Conservation (phyloP, 2,797 vertebrate species). For the Falco concolor region DNA sequence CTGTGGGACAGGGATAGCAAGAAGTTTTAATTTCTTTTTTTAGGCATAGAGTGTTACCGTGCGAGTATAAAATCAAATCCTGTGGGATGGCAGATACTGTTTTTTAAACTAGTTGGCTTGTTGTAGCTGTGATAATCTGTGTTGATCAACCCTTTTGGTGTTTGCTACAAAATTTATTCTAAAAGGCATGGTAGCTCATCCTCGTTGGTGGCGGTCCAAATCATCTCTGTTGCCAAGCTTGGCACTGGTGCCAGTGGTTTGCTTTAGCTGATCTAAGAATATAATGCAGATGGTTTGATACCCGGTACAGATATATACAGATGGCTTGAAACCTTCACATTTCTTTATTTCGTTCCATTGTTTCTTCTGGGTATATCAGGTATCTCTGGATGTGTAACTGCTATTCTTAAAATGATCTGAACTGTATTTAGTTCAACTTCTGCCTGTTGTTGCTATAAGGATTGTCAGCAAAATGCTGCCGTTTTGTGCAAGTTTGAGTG, state of each 20-base stretch:
- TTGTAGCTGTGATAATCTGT: conserved; percentile 68
- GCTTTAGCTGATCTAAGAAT: conserved; percentile 66
- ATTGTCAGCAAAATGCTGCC: background rate
- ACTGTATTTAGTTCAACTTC: background rate
- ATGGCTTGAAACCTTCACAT: conserved; percentile 35
- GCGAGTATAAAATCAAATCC: background rate
- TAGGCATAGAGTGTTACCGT: background rate
- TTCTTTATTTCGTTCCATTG: conserved; percentile 30
- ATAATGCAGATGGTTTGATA: conserved; percentile 66
- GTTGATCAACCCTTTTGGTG: conserved; percentile 70
- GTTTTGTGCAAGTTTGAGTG: background rate
- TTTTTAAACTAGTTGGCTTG: conserved; percentile 53
- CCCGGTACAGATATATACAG: conserved; percentile 36
- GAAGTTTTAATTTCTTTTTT: background rate
- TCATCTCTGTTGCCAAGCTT: conserved; percentile 57
- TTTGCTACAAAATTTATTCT: conserved; percentile 64
- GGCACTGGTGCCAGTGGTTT: conserved; percentile 66
- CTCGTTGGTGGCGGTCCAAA: conserved; percentile 47
- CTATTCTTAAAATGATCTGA: background rate
- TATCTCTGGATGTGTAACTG: background rate
- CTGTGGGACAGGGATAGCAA: background rate
- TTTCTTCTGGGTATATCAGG: conserved; percentile 13
- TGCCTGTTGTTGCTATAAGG: background rate
- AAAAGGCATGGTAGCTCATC: conserved; percentile 61
- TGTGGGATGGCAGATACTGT: conserved; percentile 54